phyloP scores from a whole-genome alignment of 2,888 invertebrate species.

The Dicyrtomina minuta region DNA sequence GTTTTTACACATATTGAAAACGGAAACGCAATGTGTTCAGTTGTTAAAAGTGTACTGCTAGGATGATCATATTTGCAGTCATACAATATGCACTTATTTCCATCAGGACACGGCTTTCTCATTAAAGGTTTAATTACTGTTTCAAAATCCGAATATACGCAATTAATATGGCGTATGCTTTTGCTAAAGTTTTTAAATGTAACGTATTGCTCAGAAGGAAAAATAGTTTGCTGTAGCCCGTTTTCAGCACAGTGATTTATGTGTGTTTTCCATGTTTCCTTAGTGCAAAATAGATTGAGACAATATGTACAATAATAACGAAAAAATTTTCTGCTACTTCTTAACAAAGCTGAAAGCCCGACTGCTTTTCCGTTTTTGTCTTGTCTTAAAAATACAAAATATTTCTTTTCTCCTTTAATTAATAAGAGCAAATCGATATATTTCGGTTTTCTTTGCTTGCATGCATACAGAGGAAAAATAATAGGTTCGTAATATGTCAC shows the following conservation, averaged over 20 bases:
- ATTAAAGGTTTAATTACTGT: background rate
- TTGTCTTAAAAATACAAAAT: no score
- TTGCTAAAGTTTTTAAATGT: background rate
- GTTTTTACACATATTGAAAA: conserved; percentile 14
- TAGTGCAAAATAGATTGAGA: background rate
- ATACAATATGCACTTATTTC: background rate
- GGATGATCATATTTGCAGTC: background rate
- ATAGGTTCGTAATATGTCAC: no score
- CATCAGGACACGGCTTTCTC: background rate
- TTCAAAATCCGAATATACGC: background rate
- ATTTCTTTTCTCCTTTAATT: no score
- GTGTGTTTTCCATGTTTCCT: background rate
- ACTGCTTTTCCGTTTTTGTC: no score
- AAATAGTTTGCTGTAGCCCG: background rate
- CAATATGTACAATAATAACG: conserved; percentile 11
- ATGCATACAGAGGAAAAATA: background rate
- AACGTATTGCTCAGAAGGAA: background rate
- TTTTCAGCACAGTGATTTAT: background rate
- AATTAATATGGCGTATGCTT: background rate
- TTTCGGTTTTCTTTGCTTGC: background rate
- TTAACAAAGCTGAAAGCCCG: background rate
- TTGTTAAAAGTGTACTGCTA: background rate
- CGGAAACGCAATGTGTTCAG: conserved; percentile 20
- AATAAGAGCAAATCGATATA: background rate
- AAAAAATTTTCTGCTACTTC: background rate